Base-by-base conservation (phyloP, 2,113 vertebrate genomes). In the Emydocephalus ijimae region DNA sequence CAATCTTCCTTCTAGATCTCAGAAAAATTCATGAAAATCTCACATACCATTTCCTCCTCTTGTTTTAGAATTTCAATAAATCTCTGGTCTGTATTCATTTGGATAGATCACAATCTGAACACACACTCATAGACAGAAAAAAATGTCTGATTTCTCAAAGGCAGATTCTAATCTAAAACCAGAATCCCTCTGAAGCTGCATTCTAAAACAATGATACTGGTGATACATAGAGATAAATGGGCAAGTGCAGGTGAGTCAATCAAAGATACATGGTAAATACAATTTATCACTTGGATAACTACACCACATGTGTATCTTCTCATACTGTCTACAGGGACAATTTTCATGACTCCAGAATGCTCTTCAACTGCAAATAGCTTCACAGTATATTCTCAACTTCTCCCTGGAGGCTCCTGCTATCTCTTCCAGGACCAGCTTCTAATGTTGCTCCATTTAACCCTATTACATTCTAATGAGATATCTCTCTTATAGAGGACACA, bases 231-330 rank as follows among this genome's bases (percentile, higher is more conserved):
- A 48, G 92, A 93, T 15, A 48, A 50, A 87, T 90, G 89, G 85
- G 20, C n/a, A 95, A 48, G 89, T 89, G 91, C 69, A 93, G 91
- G 69, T 93, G 24, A 88, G 34, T 85, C 89, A 4, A 34, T 69
- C 85, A 55, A 69, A 90, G 2, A 2, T 15, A 91, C 87, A 61
- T 91, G 89, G 91, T 45, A 93, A 95, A 94, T 90, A 34, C 50
- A 93, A 93, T 89, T 87, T 95, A 93, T 89, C 90, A 89, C 90
- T 89, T 57, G 89, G 26, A 87, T 93, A 94, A 94, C 54, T 54
- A 93, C 3, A 24, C 50, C 56, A 14, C 18, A 14, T 81, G 15
- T 20, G 14, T 69, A 55, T n/a, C 69, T 92, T 4, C 64, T 18
- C 56, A 92, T 29, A 87, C 4, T 48, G 88, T 89, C 92, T 87